Evolutionary conservation across 2,797 vertebrate genomes (phyloP), one percentile per base, ranked within the genome.

Genomic region (Enoplosus armatus): DNA sequence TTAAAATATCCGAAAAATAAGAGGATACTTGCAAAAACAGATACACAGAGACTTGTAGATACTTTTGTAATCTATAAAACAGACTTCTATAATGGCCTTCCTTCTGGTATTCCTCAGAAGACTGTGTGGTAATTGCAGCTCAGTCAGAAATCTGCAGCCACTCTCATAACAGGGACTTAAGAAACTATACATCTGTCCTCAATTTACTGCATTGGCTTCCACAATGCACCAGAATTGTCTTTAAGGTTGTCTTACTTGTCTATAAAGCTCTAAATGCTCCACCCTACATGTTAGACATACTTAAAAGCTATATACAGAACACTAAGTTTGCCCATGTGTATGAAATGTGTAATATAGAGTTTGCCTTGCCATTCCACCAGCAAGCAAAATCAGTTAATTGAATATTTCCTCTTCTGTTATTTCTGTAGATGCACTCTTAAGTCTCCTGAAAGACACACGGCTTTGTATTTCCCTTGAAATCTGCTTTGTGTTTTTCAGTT

Each of bases 401-500:
- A 15, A 33, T 18, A 66, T 20, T n/a, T 16, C 4, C 24, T 16
- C 11, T 10, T 8, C 0, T 3, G 48, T 11, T 29, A 26, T 43
- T 8, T 27, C 35, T 37, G 3, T 14, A 22, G 18, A 18, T n/a
- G 9, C 48, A 26, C 48, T 39, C 10, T 7, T 5, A 5, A 12
- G 1, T 26, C 15, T 61, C 14, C 14, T 24, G 7, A 59, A 24
- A 18, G 16, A 41, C 16, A 26, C 3, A 6, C 0, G 22, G 1
- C 35, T 5, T 31, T 66, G 9, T 8, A 5, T 55, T 5, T 53
- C n/a, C 10, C 4, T 26, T 35, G 2, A 29, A 39, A 39, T 11
- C 51, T 20, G 0, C 4, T 11, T 41, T 84, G 2, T 75, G 3
- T 78, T 59, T 86, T 81, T 76, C 84, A 99, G 98, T 86, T 99